A percentile compares a stretch with the other conserved stretches of the same genome.
Evolutionary conservation across 1,140 invertebrate genomes (phyloP).

Genomic region (Rhyzopertha dominica): DNA sequence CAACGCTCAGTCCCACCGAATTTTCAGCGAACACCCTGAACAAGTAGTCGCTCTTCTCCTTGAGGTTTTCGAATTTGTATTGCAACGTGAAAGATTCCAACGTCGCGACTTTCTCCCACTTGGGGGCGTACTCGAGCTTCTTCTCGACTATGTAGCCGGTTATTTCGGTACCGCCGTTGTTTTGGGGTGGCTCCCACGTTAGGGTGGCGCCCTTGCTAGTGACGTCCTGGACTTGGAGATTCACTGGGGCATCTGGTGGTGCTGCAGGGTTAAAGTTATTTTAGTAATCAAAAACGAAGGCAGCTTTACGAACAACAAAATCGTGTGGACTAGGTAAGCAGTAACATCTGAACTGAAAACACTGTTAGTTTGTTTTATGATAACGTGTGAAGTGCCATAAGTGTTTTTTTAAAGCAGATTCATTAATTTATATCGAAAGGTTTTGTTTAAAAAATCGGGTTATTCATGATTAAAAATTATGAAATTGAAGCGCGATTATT

Average conservation of each 20-base stretch:
- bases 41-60: slow-evolving; percentile 81
- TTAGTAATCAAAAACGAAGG: neutral
- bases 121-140: slow-evolving; percentile 63
- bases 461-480: too few species aligned
- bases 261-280: slow-evolving; percentile 52
- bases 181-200: slow-evolving; percentile 78
- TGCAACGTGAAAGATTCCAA: slow-evolving; percentile 70
- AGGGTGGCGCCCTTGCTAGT: slow-evolving; percentile 82
- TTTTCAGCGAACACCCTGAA: slow-evolving; percentile 94
- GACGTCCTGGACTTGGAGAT: slow-evolving; percentile 70
- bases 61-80: slow-evolving; percentile 80
- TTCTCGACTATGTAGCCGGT: slow-evolving; percentile 93
- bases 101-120: slow-evolving; percentile 88
- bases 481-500: too few species aligned
- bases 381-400: too few species aligned
- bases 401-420: too few species aligned
- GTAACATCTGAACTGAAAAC: too few species aligned
- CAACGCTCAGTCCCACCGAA: slow-evolving; percentile 74
- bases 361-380: too few species aligned
- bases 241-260: slow-evolving; percentile 73
- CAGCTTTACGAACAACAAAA: neutral
- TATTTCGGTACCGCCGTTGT: slow-evolving; percentile 80
- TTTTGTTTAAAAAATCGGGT: too few species aligned
- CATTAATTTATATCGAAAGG: too few species aligned
- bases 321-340: too few species aligned